Evolutionary conservation across 2,113 vertebrate genomes (phyloP), one percentile per base, ranked within the genome.

Genomic region (Ictalurus punctatus): DNA sequence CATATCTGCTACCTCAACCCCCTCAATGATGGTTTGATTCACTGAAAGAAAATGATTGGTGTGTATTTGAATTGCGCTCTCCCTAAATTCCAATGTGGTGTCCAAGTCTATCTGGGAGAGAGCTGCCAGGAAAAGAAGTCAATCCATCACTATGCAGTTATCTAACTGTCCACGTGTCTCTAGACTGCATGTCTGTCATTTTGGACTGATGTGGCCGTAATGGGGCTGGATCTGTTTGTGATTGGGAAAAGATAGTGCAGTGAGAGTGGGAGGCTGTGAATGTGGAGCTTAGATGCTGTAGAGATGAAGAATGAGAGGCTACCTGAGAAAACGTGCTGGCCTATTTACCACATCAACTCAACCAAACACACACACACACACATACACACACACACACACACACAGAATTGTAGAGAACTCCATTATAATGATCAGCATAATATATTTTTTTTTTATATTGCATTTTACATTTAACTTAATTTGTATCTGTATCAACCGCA

Each of bases 291-390:
- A 63, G 71, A 78, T 67, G 40, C 58, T 25, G 34, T 56, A 65
- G 37, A 78, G 82, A 65, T 81, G 63, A 85, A 30, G 25, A 37
- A 59, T 81, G 61, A 71, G 6, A 21, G n/a, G 58, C 6, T 80
- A 71, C 65, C 71, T 78, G 25, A 16, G 58, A 37, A 84, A 78
- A 82, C 59, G 21, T n/a, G 7, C 65, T 48, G 17, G 85, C 6
- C 56, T 78, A 54, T 85, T 89, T 79, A 67, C 34, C 71, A 67
- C 67, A 27, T 56, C 13, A 56, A 52, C 69, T 4, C 67, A 48
- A 52, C 7, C 83, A 37, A 40, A 80, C 58, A 78, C 71, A 65
- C 71, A 78, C 81, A 74, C 87, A 84, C 69, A 58, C 83, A 81
- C 74, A 73, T 6, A 81, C 83, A 80, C 59, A 67, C 27, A 79